These are phyloP conservation scores for Triplophysa siluroides DNA, from an alignment of 2,113 vertebrate species.

Conservation along the genomic window DNA sequence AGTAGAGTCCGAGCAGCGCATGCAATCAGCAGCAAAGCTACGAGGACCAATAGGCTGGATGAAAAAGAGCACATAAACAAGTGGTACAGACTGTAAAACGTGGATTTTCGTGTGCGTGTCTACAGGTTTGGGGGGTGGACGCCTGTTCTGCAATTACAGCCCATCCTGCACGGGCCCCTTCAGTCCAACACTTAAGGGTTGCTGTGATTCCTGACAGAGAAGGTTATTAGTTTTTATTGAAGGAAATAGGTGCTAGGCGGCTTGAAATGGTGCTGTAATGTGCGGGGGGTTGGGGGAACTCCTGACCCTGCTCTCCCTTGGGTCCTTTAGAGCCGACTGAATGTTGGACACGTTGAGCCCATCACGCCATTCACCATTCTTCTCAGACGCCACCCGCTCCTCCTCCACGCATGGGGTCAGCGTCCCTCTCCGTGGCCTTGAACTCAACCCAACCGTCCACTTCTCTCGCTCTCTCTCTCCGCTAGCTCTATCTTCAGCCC, in stretches of 20 bases:
- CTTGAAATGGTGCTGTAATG: slow-evolving; percentile 80
- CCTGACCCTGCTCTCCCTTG: slow-evolving; percentile 72
- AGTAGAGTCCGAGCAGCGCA: slow-evolving; percentile 69
- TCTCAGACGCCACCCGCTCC: slow-evolving; percentile 23
- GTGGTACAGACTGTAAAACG: slow-evolving; percentile 52
- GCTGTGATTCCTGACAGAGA: slow-evolving; percentile 78
- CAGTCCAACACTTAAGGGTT: slow-evolving; percentile 70
- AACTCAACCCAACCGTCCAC: slow-evolving; percentile 61
- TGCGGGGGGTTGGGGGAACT: slow-evolving; percentile 58
- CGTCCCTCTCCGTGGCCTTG: slow-evolving; percentile 59
- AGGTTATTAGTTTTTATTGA: slow-evolving; percentile 83
- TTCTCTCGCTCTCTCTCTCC: slow-evolving; percentile 8
- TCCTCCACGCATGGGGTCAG: slow-evolving; percentile 51
- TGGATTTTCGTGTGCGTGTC: slow-evolving; percentile 14
- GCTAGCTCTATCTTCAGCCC: neutral
- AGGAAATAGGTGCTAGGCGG: slow-evolving; percentile 81
- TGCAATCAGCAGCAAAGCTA: slow-evolving; percentile 75
- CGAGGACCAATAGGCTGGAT: slow-evolving; percentile 59
- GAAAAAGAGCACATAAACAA: slow-evolving; percentile 52
- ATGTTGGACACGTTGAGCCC: slow-evolving; percentile 36
- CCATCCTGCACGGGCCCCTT: slow-evolving; percentile 61
- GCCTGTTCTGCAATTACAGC: slow-evolving; percentile 77
- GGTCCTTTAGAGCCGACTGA: slow-evolving; percentile 60
- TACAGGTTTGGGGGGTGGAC: slow-evolving; percentile 54
- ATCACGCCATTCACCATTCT: slow-evolving; percentile 63